phyloP scores from a whole-genome alignment of 2,797 vertebrate species.

The Chloroceryle inda region DNA sequence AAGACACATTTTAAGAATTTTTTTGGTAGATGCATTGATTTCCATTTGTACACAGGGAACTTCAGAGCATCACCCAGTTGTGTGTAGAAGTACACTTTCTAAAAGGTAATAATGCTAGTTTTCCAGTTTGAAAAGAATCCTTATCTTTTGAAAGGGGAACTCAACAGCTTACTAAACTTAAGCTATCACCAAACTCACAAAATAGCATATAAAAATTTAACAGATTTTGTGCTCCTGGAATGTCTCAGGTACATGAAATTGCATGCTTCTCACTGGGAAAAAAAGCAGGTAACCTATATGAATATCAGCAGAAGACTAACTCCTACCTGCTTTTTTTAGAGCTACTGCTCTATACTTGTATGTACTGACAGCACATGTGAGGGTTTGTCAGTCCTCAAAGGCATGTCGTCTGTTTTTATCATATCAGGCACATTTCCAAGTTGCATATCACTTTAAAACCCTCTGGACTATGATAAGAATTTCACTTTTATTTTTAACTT shows the following conservation, averaged over 20 bases:
- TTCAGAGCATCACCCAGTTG: neutral
- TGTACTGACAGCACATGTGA: neutral
- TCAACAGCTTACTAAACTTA: neutral
- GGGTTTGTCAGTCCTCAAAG: neutral
- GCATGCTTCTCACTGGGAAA: neutral
- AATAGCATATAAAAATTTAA: neutral
- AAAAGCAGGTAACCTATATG: neutral
- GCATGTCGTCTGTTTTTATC: neutral
- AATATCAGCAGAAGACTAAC: neutral
- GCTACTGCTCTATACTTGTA: neutral
- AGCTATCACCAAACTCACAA: neutral
- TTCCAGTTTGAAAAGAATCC: neutral
- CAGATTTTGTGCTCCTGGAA: neutral
- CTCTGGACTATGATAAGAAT: neutral
- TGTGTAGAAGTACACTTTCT: neutral
- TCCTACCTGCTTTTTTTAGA: neutral
- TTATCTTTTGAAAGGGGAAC: neutral
- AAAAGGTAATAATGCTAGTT: neutral
- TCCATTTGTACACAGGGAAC: neutral
- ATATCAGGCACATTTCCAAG: neutral
- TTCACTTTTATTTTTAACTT: neutral
- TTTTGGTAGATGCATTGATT: neutral
- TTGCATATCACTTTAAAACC: neutral
- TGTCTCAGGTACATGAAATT: neutral
- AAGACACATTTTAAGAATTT: neutral